A percentile compares a stretch with the other conserved stretches of the same genome.
Conservation (phyloP, 1,140 invertebrate species). For the Ganaspis sp. region DNA sequence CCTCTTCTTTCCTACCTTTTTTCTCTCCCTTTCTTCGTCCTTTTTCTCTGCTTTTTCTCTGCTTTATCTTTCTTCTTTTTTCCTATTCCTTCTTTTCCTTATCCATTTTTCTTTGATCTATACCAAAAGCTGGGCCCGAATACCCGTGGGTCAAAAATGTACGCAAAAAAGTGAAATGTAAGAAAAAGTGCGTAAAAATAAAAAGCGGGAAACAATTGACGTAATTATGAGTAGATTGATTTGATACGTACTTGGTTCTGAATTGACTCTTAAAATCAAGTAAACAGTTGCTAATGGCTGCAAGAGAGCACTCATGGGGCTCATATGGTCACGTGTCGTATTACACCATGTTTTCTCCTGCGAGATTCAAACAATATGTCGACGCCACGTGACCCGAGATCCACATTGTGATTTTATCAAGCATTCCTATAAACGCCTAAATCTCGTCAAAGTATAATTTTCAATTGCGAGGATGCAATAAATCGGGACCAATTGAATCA, state of each 20-base stretch:
- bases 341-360: conserved; percentile 60
- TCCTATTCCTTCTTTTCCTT: too few species aligned
- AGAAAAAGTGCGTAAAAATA: too few species aligned
- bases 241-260: not conserved
- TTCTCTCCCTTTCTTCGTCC: too few species aligned
- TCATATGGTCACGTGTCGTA: conserved; percentile 69
- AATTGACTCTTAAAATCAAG: conserved; percentile 69
- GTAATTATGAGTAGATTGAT: too few species aligned
- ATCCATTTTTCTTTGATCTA: too few species aligned
- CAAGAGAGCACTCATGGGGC: conserved; percentile 54
- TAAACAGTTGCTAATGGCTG: conserved; percentile 70
- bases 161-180: too few species aligned
- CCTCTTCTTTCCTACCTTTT: too few species aligned
- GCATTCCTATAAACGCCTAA: not conserved
- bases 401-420: conserved; percentile 42
- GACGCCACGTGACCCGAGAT: conserved; percentile 66
- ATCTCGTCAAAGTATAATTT: not conserved
- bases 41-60: too few species aligned
- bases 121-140: too few species aligned
- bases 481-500: not conserved
- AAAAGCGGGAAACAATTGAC: too few species aligned
- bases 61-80: too few species aligned
- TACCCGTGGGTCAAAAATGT: too few species aligned
- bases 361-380: conserved; percentile 67
- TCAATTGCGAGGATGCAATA: not conserved